Base-by-base conservation (phyloP, 1,140 invertebrate genomes). In the Ganaspis sp. region DNA sequence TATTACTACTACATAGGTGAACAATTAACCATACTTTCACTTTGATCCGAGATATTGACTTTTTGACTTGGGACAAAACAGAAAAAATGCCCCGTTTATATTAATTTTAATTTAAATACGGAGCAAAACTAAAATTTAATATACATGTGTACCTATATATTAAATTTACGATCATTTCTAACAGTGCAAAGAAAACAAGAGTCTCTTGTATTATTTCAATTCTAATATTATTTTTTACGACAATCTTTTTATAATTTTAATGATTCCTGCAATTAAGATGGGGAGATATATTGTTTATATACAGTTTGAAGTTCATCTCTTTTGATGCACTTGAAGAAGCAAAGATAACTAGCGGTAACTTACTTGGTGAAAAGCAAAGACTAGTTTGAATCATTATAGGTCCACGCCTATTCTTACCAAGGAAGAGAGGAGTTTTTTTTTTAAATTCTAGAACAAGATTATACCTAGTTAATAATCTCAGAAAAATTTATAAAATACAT, bases 271-370 rank as follows among this genome's bases (percentile, higher is more conserved):
- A 49, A 17, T 15, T 64, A 29, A n/a, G 58, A 64, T 64, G 12
- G 58, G 23, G n/a, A 64, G 15, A n/a, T n/a, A 4, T 64, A 26
- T 64, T 34, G 12, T 26, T 23, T 26, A 29, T 64, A 64, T 29
- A 49, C 23, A 64, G 78, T 73, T 81, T 73, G 74, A 70, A 71
- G 21, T 38, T 69, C 49, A 78, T 81, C 69, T 72, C 49, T 45
- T 42, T 54, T 69, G 78, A 76, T 6, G 6, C 77, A 81, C 81
- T 71, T 77, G 72, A 76, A 54, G 72, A 72, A 58, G 72, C 75
- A 83, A 79, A 74, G 73, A 79, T 77, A 83, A 82, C 77, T 84
- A 84, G 83, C 83, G 83, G 83, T 84, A 84, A 84, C 80, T 84
- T 77, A 82, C 72, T 54, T 74, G 72, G 69, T 75, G 74, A 82